These are phyloP conservation scores for Neolamprologus ventralis DNA, from an alignment of 2,113 vertebrate genomes.

Conservation along the genomic window DNA sequence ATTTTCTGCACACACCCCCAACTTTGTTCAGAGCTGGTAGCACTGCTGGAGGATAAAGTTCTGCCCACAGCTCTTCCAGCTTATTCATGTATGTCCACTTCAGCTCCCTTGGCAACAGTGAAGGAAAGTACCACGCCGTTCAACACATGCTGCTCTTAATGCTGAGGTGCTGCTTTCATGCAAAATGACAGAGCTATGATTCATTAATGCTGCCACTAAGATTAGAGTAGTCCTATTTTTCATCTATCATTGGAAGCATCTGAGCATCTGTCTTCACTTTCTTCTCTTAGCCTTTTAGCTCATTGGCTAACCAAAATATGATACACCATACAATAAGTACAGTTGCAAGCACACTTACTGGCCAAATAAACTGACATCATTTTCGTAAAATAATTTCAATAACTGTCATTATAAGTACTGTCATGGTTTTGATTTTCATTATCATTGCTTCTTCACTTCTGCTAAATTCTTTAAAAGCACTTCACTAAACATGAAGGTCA, in stretches of 20 bases:
- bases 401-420: not conserved
- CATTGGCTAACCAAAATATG: not conserved
- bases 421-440: not conserved
- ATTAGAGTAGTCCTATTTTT: not conserved
- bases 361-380: not conserved
- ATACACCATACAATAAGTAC: not conserved
- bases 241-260: not conserved
- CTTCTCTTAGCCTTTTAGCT: not conserved
- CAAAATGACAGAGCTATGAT: not conserved
- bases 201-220: not conserved
- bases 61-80: slow-evolving; percentile 63
- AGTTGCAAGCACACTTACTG: not conserved
- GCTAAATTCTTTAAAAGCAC: not conserved
- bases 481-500: not conserved
- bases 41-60: slow-evolving; percentile 70
- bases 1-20: slow-evolving; percentile 61
- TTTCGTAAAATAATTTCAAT: not conserved
- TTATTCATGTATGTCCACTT: slow-evolving; percentile 77
- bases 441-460: not conserved
- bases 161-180: not conserved
- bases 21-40: slow-evolving; percentile 67
- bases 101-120: slow-evolving; percentile 79
- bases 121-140: slow-evolving; percentile 6
- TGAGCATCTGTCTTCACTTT: not conserved
- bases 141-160: not conserved